Conservation (phyloP, 2,797 vertebrate species). For the Tangara arthus region DNA sequence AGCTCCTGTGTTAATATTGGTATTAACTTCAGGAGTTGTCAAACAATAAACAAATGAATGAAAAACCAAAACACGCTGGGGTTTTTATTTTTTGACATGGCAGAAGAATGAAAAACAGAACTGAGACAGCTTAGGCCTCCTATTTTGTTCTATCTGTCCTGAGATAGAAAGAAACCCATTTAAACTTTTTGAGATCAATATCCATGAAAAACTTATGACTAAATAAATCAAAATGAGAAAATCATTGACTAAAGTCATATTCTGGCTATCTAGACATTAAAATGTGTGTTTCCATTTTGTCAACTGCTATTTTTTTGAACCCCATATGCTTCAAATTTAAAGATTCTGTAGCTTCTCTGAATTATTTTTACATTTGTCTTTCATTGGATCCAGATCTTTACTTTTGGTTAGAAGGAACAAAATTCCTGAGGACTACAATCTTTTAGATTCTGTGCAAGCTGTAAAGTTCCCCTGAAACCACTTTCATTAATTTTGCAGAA, state of each 20-base stretch:
- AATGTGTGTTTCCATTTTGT: background rate
- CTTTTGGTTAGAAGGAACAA: background rate
- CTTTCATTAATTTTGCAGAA: conserved; percentile 53
- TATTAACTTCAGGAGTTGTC: background rate
- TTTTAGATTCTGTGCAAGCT: conserved; percentile 33
- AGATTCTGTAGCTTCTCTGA: background rate
- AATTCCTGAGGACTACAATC: background rate
- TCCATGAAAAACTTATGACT: background rate
- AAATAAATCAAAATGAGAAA: background rate
- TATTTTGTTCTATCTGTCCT: background rate
- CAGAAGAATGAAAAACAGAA: background rate
- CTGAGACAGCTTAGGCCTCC: background rate
- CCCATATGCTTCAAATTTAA: background rate
- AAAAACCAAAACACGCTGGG: background rate
- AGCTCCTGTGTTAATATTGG: background rate
- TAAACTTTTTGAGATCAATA: background rate
- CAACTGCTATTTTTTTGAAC: background rate
- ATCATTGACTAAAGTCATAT: background rate
- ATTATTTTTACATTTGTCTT: background rate
- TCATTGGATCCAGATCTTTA: background rate
- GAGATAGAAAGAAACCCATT: background rate
- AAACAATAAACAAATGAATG: conserved; percentile 6
- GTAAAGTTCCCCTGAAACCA: conserved; percentile 47
- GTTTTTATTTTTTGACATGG: background rate
- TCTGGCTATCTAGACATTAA: background rate